Conservation (phyloP, 1,140 invertebrate species). For the Diprion similis region DNA sequence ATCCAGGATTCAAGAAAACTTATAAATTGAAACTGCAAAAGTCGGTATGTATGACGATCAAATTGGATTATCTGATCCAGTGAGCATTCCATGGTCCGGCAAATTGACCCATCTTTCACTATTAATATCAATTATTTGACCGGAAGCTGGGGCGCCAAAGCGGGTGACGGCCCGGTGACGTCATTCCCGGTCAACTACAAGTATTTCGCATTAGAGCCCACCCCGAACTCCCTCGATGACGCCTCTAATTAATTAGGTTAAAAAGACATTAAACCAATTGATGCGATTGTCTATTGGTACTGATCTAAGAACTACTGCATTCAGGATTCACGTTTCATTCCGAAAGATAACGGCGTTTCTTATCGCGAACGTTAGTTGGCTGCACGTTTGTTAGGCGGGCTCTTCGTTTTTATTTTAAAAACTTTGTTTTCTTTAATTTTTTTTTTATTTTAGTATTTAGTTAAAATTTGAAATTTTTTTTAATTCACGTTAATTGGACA, state of each 20-base stretch:
- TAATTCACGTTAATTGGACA: too few relatives aligned
- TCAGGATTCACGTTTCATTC: constrained; percentile 19
- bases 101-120: constrained; percentile 32
- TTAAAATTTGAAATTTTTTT: too few relatives aligned
- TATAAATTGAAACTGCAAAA: too few relatives aligned
- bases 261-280: constrained; percentile 59
- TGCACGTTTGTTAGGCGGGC: too few relatives aligned
- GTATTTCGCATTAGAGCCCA: constrained; percentile 59
- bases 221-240: constrained; percentile 13
- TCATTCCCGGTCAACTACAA: constrained; percentile 59
- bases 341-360: too few relatives aligned
- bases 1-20: too few relatives aligned
- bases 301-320: constrained; percentile 26
- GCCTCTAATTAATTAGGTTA: constrained; percentile 59
- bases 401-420: too few relatives aligned
- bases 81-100: not conserved
- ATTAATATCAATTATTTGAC: constrained; percentile 59
- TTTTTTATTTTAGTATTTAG: too few relatives aligned
- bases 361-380: too few relatives aligned
- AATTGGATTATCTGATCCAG: constrained; percentile 6
- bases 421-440: too few relatives aligned
- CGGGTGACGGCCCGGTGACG: constrained; percentile 46
- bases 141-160: constrained; percentile 45
- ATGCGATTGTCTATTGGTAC: constrained; percentile 22
- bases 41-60: not conserved